A percentile compares a stretch with the other conserved stretches of the same genome.
phyloP scores from a whole-genome alignment of 2,888 invertebrate species.

The Ectropis crepuscularia region DNA sequence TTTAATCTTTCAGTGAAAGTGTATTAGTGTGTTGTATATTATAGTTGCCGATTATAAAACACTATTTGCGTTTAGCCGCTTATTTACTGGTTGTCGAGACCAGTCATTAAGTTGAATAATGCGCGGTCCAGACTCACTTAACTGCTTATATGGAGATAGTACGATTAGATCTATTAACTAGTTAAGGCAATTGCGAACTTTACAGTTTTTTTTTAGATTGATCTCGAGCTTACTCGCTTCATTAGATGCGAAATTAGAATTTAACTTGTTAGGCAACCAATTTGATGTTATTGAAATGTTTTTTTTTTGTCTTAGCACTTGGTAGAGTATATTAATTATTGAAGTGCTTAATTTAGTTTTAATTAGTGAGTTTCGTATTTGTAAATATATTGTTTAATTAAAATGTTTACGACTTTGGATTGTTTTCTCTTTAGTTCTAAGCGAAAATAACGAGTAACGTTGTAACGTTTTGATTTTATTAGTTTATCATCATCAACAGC shows the following conservation, averaged over 20 bases:
- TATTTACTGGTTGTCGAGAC: constrained; percentile 35
- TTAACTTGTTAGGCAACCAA: constrained; percentile 29
- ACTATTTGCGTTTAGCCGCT: constrained; percentile 11
- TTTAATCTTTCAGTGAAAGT: no score
- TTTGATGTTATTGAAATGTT: background rate
- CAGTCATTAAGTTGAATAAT: constrained; percentile 52
- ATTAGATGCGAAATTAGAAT: constrained; percentile 42
- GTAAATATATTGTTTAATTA: no score
- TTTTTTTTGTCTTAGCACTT: background rate
- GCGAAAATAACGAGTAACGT: no score
- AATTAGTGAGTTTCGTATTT: no score
- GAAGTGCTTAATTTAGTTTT: no score
- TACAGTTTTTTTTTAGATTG: constrained; percentile 56
- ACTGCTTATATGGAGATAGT: constrained; percentile 50
- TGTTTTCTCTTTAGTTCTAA: no score
- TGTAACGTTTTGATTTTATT: no score
- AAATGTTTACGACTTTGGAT: no score
- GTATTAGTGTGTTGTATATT: background rate
- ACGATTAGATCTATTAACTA: constrained; percentile 58
- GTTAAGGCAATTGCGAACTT: constrained; percentile 58
- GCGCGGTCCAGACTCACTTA: constrained; percentile 39
- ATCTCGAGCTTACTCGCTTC: constrained; percentile 52
- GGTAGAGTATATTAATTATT: no score
- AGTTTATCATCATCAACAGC: no score
- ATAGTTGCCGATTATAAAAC: background rate